phyloP scores from a whole-genome alignment of 1,140 invertebrate genomes.

The Drosophila nasuta region DNA sequence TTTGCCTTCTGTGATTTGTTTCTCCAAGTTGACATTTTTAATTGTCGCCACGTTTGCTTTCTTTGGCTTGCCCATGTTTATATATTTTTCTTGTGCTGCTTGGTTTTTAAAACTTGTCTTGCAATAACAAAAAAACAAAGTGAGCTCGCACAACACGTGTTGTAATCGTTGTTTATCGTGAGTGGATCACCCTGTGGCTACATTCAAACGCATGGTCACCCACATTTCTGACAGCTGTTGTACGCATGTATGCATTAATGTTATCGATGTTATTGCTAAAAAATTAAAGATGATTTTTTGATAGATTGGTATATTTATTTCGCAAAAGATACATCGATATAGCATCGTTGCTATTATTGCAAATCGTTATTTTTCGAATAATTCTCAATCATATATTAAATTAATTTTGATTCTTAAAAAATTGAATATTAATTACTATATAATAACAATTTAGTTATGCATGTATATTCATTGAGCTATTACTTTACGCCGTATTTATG shows the following conservation, averaged over 20 bases:
- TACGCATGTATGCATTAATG: not conserved
- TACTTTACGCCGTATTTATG: no score
- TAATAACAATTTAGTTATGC: no score
- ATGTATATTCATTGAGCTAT: not conserved
- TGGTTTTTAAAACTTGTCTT: not conserved
- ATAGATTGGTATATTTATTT: not conserved
- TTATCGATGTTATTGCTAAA: conserved; percentile 17
- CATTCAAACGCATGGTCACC: conserved; percentile 32
- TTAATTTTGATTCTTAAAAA: not conserved
- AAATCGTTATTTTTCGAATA: not conserved
- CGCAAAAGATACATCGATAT: not conserved
- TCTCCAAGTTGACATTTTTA: conserved; percentile 73
- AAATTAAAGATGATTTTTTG: not conserved
- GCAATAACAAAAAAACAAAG: conserved; percentile 32
- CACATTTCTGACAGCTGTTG: conserved; percentile 38
- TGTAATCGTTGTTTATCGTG: conserved; percentile 45
- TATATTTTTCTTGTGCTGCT: conserved; percentile 34
- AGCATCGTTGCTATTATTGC: not conserved
- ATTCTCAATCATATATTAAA: not conserved
- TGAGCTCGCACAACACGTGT: conserved; percentile 61
- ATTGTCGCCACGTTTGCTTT: conserved; percentile 75
- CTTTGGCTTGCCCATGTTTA: conserved; percentile 73
- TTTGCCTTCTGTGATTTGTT: conserved; percentile 83
- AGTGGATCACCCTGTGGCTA: conserved; percentile 21
- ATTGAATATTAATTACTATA: no score